These are phyloP conservation scores for Eulithis prunata DNA, from an alignment of 2,888 invertebrate genomes.

Conservation along the genomic window DNA sequence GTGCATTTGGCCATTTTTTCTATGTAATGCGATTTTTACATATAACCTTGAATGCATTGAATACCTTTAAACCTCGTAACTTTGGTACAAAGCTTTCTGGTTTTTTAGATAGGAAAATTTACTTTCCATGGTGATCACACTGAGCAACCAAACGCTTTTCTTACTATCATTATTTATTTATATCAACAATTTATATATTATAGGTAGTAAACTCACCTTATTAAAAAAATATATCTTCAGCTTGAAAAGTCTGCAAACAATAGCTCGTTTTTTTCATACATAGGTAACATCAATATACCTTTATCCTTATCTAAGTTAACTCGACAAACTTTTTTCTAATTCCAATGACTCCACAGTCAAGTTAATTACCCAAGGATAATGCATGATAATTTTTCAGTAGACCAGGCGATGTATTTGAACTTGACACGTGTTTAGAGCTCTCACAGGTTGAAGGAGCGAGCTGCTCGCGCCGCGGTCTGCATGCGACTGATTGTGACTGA, in stretches of 20 bases:
- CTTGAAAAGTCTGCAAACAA: neutral
- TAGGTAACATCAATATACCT: conserved; percentile 44
- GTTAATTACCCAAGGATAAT: conserved; percentile 51
- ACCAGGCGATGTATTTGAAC: conserved; percentile 48
- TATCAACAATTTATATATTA: too few relatives aligned
- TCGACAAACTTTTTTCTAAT: conserved; percentile 47
- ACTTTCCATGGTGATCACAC: too few relatives aligned
- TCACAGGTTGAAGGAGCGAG: conserved; percentile 54
- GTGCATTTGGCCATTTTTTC: too few relatives aligned
- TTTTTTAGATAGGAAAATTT: too few relatives aligned
- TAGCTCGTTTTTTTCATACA: conserved; percentile 33
- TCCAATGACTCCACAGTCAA: conserved; percentile 47
- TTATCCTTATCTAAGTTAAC: conserved; percentile 48
- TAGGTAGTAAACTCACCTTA: conserved; percentile 1
- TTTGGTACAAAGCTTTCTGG: too few relatives aligned
- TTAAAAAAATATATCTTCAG: conserved; percentile 2
- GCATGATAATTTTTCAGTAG: conserved; percentile 56
- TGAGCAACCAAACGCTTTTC: too few relatives aligned
- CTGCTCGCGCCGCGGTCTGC: conserved; percentile 58
- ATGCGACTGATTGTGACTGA: conserved; percentile 54
- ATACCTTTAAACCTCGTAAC: too few relatives aligned
- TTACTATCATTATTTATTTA: too few relatives aligned
- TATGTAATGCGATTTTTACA: too few relatives aligned
- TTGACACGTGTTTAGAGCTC: conserved; percentile 54
- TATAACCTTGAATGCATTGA: too few relatives aligned